Conservation (phyloP, 2,113 vertebrate species). For the Arenaria interpres region DNA sequence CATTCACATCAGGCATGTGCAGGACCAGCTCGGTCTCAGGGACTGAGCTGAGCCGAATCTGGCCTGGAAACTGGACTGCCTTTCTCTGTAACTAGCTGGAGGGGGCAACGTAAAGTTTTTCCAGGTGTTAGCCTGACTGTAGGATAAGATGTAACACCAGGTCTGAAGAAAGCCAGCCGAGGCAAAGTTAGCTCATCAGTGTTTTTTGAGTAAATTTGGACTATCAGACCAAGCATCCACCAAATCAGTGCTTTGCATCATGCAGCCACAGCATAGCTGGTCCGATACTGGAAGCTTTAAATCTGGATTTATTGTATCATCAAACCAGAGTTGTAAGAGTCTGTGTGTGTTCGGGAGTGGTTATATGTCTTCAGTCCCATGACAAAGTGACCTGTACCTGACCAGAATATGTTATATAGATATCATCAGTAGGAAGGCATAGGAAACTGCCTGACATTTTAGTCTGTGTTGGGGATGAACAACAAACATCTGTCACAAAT, state of each 20-base stretch:
- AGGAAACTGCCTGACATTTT: not conserved
- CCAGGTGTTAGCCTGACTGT: not conserved
- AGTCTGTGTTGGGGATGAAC: not conserved
- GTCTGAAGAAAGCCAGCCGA: not conserved
- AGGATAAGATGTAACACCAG: not conserved
- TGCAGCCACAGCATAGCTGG: not conserved
- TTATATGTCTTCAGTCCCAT: not conserved
- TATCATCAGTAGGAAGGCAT: not conserved
- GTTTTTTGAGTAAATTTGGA: not conserved
- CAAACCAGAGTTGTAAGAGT: not conserved
- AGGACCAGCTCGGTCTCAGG: not conserved
- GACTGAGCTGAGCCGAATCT: not conserved
- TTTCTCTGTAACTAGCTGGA: not conserved
- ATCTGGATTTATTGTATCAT: not conserved
- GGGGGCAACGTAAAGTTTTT: not conserved
- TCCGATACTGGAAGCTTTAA: not conserved
- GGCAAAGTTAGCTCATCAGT: not conserved
- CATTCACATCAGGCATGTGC: not conserved
- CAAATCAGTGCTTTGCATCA: fast-evolving
- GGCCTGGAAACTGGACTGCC: not conserved
- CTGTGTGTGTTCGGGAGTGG: not conserved
- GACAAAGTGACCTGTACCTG: not conserved
- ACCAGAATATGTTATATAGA: not conserved
- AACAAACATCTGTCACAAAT: not conserved
- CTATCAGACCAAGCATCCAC: not conserved